Evolutionary conservation across 2,113 vertebrate species (phyloP).

Genomic region (Catagonus wagneri): DNA sequence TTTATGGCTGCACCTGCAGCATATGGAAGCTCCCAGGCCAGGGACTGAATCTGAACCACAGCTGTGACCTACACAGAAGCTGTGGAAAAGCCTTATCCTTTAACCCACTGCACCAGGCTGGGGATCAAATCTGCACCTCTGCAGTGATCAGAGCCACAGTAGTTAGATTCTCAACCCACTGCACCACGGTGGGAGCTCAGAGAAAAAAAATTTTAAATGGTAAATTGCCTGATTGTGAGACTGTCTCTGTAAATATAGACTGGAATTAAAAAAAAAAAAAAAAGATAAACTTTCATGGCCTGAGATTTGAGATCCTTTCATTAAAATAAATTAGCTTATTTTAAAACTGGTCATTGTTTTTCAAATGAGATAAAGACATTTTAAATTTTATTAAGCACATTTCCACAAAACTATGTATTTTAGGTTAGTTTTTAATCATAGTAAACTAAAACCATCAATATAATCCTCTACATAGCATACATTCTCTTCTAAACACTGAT

Average conservation of each 20-base stretch:
- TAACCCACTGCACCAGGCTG: too few species aligned
- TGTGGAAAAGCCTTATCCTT: too few species aligned
- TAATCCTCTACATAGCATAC: not conserved
- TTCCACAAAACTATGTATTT: not conserved
- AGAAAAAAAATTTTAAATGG: not conserved
- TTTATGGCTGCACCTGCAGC: too few species aligned
- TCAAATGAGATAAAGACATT: not conserved
- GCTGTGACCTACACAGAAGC: too few species aligned
- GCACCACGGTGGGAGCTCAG: too few species aligned
- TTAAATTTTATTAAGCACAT: not conserved
- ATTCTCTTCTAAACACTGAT: not conserved
- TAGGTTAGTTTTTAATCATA: not conserved
- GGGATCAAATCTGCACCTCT: too few species aligned
- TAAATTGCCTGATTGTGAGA: slow-evolving; percentile 26
- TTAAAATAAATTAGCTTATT: not conserved
- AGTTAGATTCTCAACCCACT: too few species aligned
- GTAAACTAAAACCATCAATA: not conserved
- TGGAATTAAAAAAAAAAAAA: slow-evolving; percentile 59
- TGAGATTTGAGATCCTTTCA: slow-evolving; percentile 8
- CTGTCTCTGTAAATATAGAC: not conserved
- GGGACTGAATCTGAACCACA: too few species aligned
- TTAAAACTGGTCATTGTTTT: not conserved
- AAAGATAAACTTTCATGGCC: not conserved
- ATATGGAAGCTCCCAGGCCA: too few species aligned
- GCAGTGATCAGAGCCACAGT: too few species aligned